Base-by-base conservation (phyloP, 2,888 invertebrate genomes). In the Sphaeridia pumilis region DNA sequence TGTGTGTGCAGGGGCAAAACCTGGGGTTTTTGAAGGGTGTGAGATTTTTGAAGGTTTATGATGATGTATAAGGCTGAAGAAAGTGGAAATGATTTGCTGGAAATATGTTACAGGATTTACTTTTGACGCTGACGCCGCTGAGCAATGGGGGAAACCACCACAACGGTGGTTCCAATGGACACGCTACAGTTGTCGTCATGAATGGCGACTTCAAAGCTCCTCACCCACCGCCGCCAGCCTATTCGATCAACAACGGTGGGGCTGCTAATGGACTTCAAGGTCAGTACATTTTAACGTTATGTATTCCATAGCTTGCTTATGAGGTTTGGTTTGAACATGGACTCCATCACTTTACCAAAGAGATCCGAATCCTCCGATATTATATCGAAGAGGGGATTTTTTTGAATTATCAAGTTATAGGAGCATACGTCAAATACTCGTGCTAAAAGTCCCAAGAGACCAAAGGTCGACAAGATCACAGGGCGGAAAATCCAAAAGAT, bases 121-220 rank as follows among this genome's bases (percentile, higher is more conserved):
- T 63, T 24, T 50, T 63, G 35, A 63, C 63, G 53, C 60, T 63
- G 49, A 60, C 63, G 57, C 63, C 63, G 56, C 46, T 60, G 58
- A 58, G 62, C 50, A 60, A 60, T 55, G 60, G 60, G 21, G 45
- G 45, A n/a, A 42, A 35, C 12, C 36, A 27, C 25, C 26, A 24
- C 22, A 35, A 44, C 2, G 59, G 49, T 21, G 49, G 45, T 12
- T 28, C 26, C 14, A 49, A 45, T 22, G 48, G 35, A 28, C 43
- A 56, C 47, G 47, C 48, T 17, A 52, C 56, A 21, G 56, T 49
- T 42, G 56, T 53, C 45, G 50, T 59, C 54, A 52, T 52, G 45
- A 56, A 59, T 53, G 58, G 59, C 47, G 59, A 58, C 57, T 61
- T 61, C 59, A 61, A 64, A 58, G 56, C 58, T 45, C 54, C 47